These are phyloP conservation scores for Phasianus colchicus DNA, from an alignment of 2,113 vertebrate genomes.

Conservation along the genomic window DNA sequence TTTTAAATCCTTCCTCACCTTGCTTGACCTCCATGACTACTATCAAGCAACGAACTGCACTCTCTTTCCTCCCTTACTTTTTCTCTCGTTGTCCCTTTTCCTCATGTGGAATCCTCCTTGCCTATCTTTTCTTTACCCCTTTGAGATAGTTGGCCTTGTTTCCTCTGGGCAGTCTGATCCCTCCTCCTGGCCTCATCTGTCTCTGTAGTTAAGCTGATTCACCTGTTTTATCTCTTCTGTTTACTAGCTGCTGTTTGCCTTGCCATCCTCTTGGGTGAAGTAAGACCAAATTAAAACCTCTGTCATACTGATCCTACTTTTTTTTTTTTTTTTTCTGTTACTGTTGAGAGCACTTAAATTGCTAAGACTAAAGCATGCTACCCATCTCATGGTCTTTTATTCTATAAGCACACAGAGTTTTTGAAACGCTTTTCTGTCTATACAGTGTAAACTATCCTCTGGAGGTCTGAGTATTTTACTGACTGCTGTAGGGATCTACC, in stretches of 20 bases:
- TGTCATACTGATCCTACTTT: neutral
- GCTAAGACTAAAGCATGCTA: neutral
- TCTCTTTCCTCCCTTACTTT: neutral
- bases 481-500: neutral
- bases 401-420: neutral
- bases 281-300: neutral
- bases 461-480: neutral
- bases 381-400: fast-evolving
- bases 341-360: neutral
- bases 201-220: neutral
- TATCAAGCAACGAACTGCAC: neutral
- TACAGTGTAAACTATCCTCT: neutral
- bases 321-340: neutral
- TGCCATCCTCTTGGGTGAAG: neutral
- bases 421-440: neutral
- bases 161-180: neutral
- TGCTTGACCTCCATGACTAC: neutral
- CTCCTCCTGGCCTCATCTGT: neutral
- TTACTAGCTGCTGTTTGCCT: neutral
- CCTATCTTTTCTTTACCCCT: neutral
- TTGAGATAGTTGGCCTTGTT: neutral
- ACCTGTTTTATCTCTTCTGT: neutral
- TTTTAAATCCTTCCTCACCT: neutral
- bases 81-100: neutral
- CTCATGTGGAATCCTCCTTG: neutral